Evolutionary conservation across 2,797 vertebrate genomes (phyloP), one percentile per base, ranked within the genome.

Genomic region (Micromesistius poutassou): DNA sequence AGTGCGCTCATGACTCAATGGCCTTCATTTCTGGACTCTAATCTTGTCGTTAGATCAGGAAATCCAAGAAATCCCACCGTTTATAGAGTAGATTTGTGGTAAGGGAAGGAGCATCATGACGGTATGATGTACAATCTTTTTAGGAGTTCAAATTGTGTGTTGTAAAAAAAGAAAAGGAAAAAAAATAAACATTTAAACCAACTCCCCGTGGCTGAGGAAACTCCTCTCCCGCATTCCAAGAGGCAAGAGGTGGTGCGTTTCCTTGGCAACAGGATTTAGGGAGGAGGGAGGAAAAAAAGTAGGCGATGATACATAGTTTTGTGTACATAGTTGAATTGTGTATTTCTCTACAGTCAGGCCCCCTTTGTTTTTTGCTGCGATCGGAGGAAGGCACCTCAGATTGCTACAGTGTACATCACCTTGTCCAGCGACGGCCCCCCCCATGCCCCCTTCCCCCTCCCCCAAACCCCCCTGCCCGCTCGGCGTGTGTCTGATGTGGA

Each of bases 301-400:
- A 85, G 80, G 87, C 84, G 79, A 73, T 73, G 73, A 81, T 73
- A 80, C 88, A 78, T 62, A 5, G 30, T 73, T 79, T 88, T 80
- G 84, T 93, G 92, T 93, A 92, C 87, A 93, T 92, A 92, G 87
- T 88, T 78, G 83, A 80, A 85, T 91, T 90, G 92, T 92, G 84
- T 91, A 91, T 90, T 91, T 85, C 91, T 88, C 86, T 89, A 84
- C 76, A 74, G 75, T 87, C 83, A 84, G 83, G 80, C 82, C 83
- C 74, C 78, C 84, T 80, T 79, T 82, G 62, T 28, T 68, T 68
- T 28, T 68, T 28, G 62, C 62, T 68, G 62, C n/a, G n/a, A 68
- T 68, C 25, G n/a, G n/a, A 28, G 62, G 25, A 55, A 68, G 62
- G 62, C 25, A 12, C 62, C 62, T 68, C 62, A 68, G 62, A 77